These are phyloP conservation scores for Chironomus striatipennis DNA, from an alignment of 1,140 invertebrate genomes.

Conservation along the genomic window DNA sequence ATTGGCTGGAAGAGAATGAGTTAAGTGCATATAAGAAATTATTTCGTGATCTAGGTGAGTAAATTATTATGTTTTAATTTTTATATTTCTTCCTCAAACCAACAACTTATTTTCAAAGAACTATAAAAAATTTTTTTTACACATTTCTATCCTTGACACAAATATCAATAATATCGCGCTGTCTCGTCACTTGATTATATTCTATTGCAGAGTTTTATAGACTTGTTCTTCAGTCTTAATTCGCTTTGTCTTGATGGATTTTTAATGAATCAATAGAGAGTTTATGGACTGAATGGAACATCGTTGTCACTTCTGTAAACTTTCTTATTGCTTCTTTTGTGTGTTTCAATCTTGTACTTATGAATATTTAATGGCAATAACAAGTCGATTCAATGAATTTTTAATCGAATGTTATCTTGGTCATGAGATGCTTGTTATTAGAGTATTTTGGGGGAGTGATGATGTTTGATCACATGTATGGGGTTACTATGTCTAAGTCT, in stretches of 20 bases:
- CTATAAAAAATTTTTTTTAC: conserved; percentile 24
- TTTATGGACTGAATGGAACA: background rate
- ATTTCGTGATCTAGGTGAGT: conserved; percentile 61
- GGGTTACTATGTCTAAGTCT: too few relatives aligned
- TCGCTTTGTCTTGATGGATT: background rate
- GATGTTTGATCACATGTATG: too few relatives aligned
- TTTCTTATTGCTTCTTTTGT: background rate
- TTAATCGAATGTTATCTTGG: too few relatives aligned
- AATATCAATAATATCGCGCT: conserved; percentile 38
- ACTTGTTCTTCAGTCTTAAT: background rate
- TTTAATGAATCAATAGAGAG: background rate
- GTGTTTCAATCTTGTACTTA: too few relatives aligned
- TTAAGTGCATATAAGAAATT: conserved; percentile 55
- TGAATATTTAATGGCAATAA: too few relatives aligned
- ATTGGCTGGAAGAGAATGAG: conserved; percentile 62
- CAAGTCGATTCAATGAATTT: too few relatives aligned
- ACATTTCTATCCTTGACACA: conserved; percentile 26
- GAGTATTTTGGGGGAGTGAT: too few relatives aligned
- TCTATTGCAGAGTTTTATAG: background rate
- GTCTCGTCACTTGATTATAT: background rate
- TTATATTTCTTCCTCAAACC: conserved; percentile 24
- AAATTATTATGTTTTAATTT: conserved; percentile 26
- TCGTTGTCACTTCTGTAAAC: background rate
- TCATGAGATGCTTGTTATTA: too few relatives aligned
- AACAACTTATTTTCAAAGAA: background rate